phyloP scores from a whole-genome alignment of 2,113 vertebrate genomes.

The Pseudopipra pipra region DNA sequence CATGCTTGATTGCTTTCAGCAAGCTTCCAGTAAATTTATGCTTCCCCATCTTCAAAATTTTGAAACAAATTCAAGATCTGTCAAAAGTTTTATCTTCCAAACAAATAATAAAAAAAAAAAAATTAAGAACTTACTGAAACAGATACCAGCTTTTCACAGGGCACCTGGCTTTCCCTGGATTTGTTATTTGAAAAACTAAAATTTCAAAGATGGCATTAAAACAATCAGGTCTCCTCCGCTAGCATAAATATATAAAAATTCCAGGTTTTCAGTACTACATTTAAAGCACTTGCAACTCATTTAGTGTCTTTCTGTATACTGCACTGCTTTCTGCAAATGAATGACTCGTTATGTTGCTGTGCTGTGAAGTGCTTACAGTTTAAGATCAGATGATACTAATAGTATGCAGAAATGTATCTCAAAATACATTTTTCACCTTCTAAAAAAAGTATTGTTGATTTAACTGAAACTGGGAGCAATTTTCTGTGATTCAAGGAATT shows the following conservation, averaged over 20 bases:
- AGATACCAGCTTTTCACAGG: not conserved
- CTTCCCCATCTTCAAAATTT: not conserved
- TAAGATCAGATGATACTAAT: not conserved
- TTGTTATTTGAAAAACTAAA: not conserved
- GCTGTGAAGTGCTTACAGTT: not conserved
- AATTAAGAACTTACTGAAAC: not conserved
- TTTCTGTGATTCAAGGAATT: slow-evolving; percentile 44
- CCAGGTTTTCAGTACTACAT: not conserved
- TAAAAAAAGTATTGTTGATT: slow-evolving; percentile 10
- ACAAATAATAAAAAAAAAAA: not conserved
- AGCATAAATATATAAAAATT: not conserved
- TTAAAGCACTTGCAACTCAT: not conserved
- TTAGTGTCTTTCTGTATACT: not conserved
- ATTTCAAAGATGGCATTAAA: not conserved
- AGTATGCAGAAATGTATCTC: not conserved
- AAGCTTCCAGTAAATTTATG: not conserved
- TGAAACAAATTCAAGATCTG: not conserved
- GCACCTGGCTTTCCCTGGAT: not conserved
- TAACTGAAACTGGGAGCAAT: slow-evolving; percentile 43
- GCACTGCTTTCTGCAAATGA: not conserved
- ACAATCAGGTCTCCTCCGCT: not conserved
- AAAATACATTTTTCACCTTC: slow-evolving; percentile 19
- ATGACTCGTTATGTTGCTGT: not conserved
- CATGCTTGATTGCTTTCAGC: not conserved
- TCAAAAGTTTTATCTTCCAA: not conserved